Evolutionary conservation across 2,797 vertebrate species (phyloP).

Genomic region (Cyprinella venusta): DNA sequence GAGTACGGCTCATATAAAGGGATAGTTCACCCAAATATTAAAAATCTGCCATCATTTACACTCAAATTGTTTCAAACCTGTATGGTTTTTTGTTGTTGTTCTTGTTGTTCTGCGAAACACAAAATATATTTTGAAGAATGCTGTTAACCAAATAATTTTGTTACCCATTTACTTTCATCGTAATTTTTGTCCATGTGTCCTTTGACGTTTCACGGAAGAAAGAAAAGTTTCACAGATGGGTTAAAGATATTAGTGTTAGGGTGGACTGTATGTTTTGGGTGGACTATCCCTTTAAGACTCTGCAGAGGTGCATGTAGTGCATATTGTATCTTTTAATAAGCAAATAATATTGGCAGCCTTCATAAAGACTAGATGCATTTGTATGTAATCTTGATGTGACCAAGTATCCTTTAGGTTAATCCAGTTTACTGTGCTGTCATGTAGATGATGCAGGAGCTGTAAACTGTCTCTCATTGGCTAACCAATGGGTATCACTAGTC

Average conservation of each 20-base stretch:
- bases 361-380: constrained; percentile 11
- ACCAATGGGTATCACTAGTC: constrained; percentile 14
- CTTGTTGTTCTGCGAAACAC: background rate
- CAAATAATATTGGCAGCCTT: constrained; percentile 29
- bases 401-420: constrained; percentile 68
- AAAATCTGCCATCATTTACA: background rate
- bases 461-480: constrained; percentile 58
- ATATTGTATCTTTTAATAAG: background rate
- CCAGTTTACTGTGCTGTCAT: constrained; percentile 52
- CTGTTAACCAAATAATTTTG: background rate
- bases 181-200: no score
- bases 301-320: background rate
- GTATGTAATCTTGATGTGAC: constrained; percentile 60
- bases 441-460: background rate
- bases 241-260: background rate
- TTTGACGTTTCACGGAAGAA: background rate
- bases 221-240: background rate
- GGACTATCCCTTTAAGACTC: background rate
- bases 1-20: background rate
- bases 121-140: background rate
- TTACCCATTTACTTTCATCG: background rate
- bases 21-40: background rate
- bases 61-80: background rate
- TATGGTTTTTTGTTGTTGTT: no score
- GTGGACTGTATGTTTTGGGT: no score